Conservation (phyloP, 2,113 vertebrate genomes). For the Laterallus jamaicensis region DNA sequence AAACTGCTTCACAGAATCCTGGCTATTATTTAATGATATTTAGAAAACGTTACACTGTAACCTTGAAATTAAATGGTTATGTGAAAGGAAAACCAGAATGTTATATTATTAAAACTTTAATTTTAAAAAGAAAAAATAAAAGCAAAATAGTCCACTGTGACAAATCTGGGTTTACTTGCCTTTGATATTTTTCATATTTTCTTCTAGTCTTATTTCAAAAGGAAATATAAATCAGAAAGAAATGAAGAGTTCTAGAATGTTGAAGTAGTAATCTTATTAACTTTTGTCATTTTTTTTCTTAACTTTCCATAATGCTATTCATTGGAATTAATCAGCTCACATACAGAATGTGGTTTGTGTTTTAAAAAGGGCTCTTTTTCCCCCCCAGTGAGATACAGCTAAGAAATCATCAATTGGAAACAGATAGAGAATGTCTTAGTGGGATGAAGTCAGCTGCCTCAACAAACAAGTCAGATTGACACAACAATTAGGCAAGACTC, state of each 20-base stretch:
- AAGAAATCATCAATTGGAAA: constrained; percentile 36
- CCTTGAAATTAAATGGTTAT: not conserved
- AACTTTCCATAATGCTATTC: not conserved
- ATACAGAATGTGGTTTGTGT: not conserved
- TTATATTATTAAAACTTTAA: not conserved
- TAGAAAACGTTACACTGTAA: not conserved
- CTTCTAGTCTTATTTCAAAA: not conserved
- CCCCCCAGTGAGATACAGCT: not conserved
- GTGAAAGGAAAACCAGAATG: not conserved
- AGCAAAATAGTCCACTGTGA: not conserved
- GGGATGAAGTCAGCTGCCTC: not conserved
- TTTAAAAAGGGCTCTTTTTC: not conserved
- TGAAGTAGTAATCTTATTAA: constrained; percentile 3
- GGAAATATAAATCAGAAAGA: not conserved
- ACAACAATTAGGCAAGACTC: constrained; percentile 3
- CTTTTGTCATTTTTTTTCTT: constrained; percentile 15
- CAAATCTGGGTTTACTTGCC: not conserved
- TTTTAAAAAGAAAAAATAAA: not conserved
- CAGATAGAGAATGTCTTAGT: not conserved
- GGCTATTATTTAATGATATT: not conserved
- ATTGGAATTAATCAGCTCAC: constrained; percentile 20
- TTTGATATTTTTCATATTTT: not conserved
- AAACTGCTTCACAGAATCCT: not conserved
- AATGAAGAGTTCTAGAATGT: not conserved
- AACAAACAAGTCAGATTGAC: constrained; percentile 30